Conservation (phyloP, 2,113 vertebrate genomes). For the Gymnorhina tibicen region DNA sequence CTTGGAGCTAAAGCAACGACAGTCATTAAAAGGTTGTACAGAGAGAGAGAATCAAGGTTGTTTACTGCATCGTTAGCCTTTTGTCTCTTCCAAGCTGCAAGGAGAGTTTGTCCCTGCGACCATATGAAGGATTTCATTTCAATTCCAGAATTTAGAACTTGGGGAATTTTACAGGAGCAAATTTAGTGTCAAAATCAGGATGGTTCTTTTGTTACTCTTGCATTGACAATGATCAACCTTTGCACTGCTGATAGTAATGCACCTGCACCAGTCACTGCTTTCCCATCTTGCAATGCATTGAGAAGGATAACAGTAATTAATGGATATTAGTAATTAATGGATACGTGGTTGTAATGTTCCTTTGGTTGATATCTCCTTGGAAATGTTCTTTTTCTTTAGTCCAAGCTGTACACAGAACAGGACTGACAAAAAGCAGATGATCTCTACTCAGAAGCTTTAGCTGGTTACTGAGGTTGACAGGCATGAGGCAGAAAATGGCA, state of each 20-base stretch:
- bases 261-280: neutral
- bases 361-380: neutral
- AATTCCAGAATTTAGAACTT: neutral
- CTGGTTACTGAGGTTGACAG: neutral
- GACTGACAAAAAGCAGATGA: neutral
- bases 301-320: neutral
- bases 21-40: slow-evolving; percentile 52
- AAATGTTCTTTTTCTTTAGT: neutral
- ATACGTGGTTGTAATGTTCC: neutral
- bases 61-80: slow-evolving; percentile 16
- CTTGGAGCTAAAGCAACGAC: slow-evolving; percentile 50
- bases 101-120: neutral
- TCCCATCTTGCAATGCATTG: neutral
- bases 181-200: neutral
- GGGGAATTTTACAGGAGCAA: neutral
- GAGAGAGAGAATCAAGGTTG: slow-evolving; percentile 8
- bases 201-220: neutral
- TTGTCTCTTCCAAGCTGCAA: neutral
- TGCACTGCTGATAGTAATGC: neutral
- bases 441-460: neutral
- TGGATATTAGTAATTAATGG: neutral
- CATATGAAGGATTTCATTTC: neutral
- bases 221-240: neutral
- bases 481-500: neutral
- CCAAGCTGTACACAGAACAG: neutral